Evolutionary conservation across 92 coral and sea anemone genomes (phyloP).

Genomic region (Phenganax marumi): DNA sequence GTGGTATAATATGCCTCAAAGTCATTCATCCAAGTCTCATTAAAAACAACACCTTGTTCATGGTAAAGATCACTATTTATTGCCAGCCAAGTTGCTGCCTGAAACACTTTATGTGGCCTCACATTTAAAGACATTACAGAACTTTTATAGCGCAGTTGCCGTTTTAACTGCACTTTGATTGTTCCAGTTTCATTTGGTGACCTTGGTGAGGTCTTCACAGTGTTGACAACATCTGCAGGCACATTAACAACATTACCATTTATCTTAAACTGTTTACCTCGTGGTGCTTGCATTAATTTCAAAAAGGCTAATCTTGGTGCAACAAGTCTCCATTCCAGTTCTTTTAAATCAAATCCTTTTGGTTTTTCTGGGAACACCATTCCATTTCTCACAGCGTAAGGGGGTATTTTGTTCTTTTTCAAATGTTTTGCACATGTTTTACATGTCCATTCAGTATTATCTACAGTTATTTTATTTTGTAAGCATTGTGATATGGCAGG

Average conservation of each 20-base stretch:
- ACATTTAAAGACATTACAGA: constrained; percentile 41
- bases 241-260: constrained; percentile 56
- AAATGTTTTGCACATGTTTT: too few species aligned
- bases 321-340: too few species aligned
- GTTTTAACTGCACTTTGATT: constrained; percentile 44
- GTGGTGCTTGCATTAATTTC: too few species aligned
- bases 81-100: not conserved
- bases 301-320: too few species aligned
- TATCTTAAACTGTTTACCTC: too few species aligned
- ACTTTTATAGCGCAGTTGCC: constrained; percentile 58
- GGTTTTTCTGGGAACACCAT: too few species aligned
- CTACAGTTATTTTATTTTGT: too few species aligned
- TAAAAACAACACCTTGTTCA: constrained; percentile 34
- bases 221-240: constrained; percentile 53
- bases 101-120: constrained; percentile 36
- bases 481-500: too few species aligned
- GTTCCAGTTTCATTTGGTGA: constrained; percentile 23
- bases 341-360: too few species aligned
- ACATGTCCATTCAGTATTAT: too few species aligned
- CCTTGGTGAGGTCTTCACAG: constrained; percentile 20
- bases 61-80: constrained; percentile 36
- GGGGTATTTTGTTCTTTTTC: too few species aligned
- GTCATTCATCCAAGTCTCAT: constrained; percentile 26
- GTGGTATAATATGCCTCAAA: not conserved
- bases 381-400: too few species aligned